A percentile compares a stretch with the other conserved stretches of the same genome.
Conservation (phyloP, 2,113 vertebrate genomes). For the Rhinichthys klamathensis region DNA sequence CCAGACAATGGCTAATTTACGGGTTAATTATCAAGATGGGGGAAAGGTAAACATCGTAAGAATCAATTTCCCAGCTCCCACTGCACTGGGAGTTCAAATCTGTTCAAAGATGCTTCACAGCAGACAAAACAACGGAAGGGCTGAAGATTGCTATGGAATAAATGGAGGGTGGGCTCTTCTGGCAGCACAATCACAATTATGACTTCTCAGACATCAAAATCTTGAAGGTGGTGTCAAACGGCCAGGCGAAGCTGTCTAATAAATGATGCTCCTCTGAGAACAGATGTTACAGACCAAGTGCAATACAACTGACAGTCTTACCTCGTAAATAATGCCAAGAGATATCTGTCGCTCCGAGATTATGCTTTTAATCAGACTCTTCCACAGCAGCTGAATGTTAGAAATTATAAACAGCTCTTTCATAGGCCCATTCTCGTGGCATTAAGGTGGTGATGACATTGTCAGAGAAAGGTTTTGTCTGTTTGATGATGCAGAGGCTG, state of each 20-base stretch:
- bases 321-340: constrained; percentile 28
- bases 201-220: constrained; percentile 47
- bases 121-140: constrained; percentile 16
- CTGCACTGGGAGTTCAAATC: constrained; percentile 48
- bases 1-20: constrained; percentile 75
- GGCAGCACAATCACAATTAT: constrained; percentile 55
- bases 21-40: constrained; percentile 78
- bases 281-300: constrained; percentile 47
- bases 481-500: constrained; percentile 8
- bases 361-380: constrained; percentile 13
- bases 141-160: constrained; percentile 25
- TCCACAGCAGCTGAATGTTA: neutral
- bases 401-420: constrained; percentile 37
- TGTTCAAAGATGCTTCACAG: constrained; percentile 20
- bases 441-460: constrained; percentile 15
- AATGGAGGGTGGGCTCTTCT: constrained; percentile 35
- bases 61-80: constrained; percentile 70
- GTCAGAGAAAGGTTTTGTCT: neutral
- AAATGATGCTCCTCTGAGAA: constrained; percentile 30
- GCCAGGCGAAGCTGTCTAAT: constrained; percentile 40
- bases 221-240: constrained; percentile 35
- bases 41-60: constrained; percentile 76
- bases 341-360: constrained; percentile 46
- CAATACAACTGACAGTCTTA: constrained; percentile 35
- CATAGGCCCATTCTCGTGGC: neutral